Evolutionary conservation across 2,113 vertebrate genomes (phyloP).

Genomic region (Furnarius figulus): DNA sequence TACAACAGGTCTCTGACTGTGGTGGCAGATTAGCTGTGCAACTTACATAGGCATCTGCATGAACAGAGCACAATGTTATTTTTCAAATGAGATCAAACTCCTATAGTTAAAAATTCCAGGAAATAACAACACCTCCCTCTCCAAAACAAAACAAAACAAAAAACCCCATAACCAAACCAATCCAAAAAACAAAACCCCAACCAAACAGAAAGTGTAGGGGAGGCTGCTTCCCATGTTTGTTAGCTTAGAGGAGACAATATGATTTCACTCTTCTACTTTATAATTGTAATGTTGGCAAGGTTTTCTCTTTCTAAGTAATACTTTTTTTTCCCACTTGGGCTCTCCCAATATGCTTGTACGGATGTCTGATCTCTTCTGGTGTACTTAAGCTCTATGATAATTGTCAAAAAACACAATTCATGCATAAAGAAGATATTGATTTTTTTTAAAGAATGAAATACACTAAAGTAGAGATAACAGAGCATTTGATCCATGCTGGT

Average conservation of each 20-base stretch:
- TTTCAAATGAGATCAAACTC: not conserved
- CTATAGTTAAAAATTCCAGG: not conserved
- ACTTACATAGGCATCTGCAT: fast-evolving
- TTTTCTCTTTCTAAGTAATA: not conserved
- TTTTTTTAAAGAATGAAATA: not conserved
- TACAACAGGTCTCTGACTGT: not conserved
- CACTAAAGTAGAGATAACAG: not conserved
- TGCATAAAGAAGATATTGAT: not conserved
- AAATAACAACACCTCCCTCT: not conserved
- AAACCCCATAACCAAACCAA: not conserved
- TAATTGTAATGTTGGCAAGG: not conserved
- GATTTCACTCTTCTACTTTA: not conserved
- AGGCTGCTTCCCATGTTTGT: not conserved
- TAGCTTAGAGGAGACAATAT: not conserved
- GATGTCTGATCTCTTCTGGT: not conserved
- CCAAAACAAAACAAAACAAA: not conserved
- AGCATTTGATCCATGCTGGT: not conserved
- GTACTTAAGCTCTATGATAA: not conserved
- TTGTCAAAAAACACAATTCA: not conserved
- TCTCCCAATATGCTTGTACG: not conserved
- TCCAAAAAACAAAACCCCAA: not conserved
- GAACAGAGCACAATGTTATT: not conserved
- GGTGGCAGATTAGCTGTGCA: not conserved
- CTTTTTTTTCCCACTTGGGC: not conserved
- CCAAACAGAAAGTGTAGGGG: not conserved